phyloP scores from a whole-genome alignment of 1,140 invertebrate species.

The Eubasilissa regina region DNA sequence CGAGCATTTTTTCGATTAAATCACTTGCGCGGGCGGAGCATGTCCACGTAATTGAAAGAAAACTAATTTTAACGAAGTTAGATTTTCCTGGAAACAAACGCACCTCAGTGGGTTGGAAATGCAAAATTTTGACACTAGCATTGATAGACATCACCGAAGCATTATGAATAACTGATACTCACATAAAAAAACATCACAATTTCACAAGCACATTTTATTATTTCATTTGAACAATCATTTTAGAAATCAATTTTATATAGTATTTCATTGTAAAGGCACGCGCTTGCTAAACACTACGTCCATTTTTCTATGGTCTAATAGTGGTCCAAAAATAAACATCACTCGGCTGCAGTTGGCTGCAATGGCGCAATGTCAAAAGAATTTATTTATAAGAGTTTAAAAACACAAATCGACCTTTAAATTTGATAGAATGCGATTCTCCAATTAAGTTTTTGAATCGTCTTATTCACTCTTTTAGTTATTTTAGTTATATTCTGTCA shows the following conservation, averaged over 20 bases:
- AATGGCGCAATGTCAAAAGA: background rate
- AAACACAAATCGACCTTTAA: background rate
- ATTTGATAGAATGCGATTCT: background rate
- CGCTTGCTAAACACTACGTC: conserved; percentile 19
- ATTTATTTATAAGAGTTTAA: background rate
- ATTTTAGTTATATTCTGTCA: too few relatives aligned
- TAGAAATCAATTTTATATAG: conserved; percentile 15
- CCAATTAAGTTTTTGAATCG: too few relatives aligned
- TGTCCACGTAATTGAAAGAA: conserved; percentile 5
- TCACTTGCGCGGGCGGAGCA: background rate
- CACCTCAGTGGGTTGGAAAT: conserved; percentile 6
- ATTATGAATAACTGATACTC: conserved; percentile 10
- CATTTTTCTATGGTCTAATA: conserved; percentile 25
- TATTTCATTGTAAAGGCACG: conserved; percentile 32
- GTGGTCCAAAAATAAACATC: conserved; percentile 38
- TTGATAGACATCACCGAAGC: background rate
- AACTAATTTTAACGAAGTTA: conserved; percentile 5
- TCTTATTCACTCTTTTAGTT: too few relatives aligned
- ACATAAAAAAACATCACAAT: conserved; percentile 44
- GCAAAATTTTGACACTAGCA: conserved; percentile 3
- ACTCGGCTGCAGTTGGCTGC: conserved; percentile 13
- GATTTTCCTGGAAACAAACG: conserved; percentile 15
- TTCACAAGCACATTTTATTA: conserved; percentile 10
- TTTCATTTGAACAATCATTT: conserved; percentile 16
- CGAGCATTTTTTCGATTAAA: background rate